Conservation (phyloP, 2,888 invertebrate genomes). For the Pyrrhia umbra region DNA sequence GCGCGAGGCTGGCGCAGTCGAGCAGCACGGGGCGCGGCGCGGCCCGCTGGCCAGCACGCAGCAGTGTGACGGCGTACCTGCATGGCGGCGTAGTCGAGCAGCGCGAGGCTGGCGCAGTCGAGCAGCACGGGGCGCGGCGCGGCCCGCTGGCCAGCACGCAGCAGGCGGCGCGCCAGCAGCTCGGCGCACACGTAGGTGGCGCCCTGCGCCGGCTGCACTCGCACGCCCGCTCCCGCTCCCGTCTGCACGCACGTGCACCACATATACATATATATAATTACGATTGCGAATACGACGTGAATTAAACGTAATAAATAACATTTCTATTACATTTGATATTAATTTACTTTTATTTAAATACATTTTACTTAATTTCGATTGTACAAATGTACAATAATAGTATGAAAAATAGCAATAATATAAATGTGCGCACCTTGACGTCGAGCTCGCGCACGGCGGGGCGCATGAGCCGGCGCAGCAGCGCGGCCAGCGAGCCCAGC, state of each 20-base stretch:
- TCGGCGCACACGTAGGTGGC: constrained; percentile 93
- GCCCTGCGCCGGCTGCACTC: constrained; percentile 91
- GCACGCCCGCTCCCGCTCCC: constrained; percentile 68
- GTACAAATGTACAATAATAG: too few relatives aligned
- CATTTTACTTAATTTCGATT: too few relatives aligned
- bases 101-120: constrained; percentile 91
- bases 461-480: constrained; percentile 92
- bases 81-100: constrained; percentile 92
- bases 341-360: too few relatives aligned
- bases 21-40: constrained; percentile 86
- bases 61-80: constrained; percentile 90
- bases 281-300: not conserved
- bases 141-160: constrained; percentile 82
- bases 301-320: too few relatives aligned
- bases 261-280: too few relatives aligned
- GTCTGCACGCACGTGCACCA: constrained; percentile 42
- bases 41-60: constrained; percentile 82
- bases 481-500: constrained; percentile 90
- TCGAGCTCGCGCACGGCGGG: constrained; percentile 84
- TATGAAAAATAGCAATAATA: not conserved
- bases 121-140: constrained; percentile 86
- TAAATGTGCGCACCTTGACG: constrained; percentile 75
- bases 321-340: too few relatives aligned
- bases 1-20: constrained; percentile 91
- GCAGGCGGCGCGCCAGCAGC: constrained; percentile 90